Evolutionary conservation across 2,797 vertebrate species (phyloP), one percentile per base, ranked within the genome.

Genomic region (Sebastolobus altivelis): DNA sequence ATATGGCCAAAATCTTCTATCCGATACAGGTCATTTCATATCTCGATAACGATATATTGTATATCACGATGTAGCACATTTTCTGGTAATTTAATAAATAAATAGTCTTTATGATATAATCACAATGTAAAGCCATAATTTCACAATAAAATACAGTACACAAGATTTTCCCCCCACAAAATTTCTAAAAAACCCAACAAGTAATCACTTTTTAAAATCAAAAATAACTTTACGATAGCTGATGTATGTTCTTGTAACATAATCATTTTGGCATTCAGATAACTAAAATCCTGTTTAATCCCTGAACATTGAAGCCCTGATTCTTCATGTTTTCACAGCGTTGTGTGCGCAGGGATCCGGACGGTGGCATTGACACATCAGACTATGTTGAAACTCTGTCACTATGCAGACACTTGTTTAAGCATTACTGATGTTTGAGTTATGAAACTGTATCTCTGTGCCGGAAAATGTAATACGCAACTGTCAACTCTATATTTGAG

Each of bases 401-500:
- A 78, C 85, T 74, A 65, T 85, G 78, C 16, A n/a, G 12, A 61
- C n/a, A 33, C 72, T 54, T 62, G 33, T 71, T 81, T 6, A 67
- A 52, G 77, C 72, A 72, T 80, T 38, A 31, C 74, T 68, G 79
- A 75, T 71, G 80, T 74, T 76, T 68, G 46, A 69, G 38, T 86
- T 65, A 9, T 75, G 86, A 85, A 81, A 88, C 76, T 16, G 31
- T 75, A 85, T 75, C 74, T 35, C 84, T 27, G 35, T 11, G 60
- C 33, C 69, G 31, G 40, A 88, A 87, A 82, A 63, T 31, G 46
- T 68, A 59, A 60, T 25, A 35, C 12, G 6, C 59, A 37, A 75
- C 67, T 65, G 70, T 60, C 65, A 78, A 8, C 4, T 49, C 83
- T 81, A 84, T 85, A 87, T 85, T 82, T 85, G 66, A 85, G 58